Evolutionary conservation across 2,888 invertebrate species (phyloP).

Genomic region (Iselma pallidipennis): DNA sequence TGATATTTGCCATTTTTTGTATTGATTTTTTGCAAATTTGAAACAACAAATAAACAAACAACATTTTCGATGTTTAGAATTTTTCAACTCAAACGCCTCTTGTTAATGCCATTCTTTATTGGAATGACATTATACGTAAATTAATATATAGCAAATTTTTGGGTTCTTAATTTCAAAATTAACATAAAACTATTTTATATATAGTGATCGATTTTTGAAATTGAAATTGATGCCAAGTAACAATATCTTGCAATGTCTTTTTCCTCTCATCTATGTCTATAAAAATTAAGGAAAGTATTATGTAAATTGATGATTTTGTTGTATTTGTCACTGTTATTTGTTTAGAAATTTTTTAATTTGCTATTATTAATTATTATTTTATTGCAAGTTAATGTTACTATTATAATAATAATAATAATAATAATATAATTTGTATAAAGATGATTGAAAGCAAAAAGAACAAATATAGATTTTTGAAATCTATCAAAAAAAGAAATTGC

Average conservation of each 20-base stretch:
- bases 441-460: constrained; percentile 38
- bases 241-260: constrained; percentile 36
- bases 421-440: constrained; percentile 47
- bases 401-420: not conserved
- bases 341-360: constrained; percentile 35
- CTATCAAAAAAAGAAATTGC: constrained; percentile 11
- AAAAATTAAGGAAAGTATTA: constrained; percentile 16
- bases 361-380: constrained; percentile 23
- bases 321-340: constrained; percentile 44
- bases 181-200: not conserved
- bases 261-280: not conserved
- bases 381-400: constrained; percentile 48
- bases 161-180: too few relatives aligned
- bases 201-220: not conserved
- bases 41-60: not conserved
- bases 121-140: not conserved
- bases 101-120: not conserved
- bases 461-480: constrained; percentile 24
- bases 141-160: too few relatives aligned
- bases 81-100: not conserved
- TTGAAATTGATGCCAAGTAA: constrained; percentile 20
- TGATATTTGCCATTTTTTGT: not conserved
- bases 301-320: constrained; percentile 36
- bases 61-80: constrained; percentile 19
- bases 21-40: not conserved